phyloP scores from a whole-genome alignment of 1,140 invertebrate species.

The Coelopa frigida region DNA sequence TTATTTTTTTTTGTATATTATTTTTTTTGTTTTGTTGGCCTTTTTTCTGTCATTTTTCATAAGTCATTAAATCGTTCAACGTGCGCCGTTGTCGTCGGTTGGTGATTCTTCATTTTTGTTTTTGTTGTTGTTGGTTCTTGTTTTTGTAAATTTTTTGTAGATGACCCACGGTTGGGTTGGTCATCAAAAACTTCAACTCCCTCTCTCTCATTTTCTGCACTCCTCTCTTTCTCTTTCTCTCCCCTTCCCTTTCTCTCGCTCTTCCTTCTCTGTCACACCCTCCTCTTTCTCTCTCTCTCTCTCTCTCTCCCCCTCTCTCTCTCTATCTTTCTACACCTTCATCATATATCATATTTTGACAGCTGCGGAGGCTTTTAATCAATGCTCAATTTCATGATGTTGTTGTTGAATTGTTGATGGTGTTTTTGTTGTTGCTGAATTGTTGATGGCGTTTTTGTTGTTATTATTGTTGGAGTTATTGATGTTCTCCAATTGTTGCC shows the following conservation, averaged over 20 bases:
- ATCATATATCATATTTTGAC: conserved; percentile 39
- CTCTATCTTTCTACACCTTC: background rate
- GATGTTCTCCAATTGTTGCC: no score
- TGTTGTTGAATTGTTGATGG: no score
- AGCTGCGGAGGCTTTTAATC: conserved; percentile 41
- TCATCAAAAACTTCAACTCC: no score
- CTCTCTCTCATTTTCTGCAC: no score
- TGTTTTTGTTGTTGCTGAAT: conserved; percentile 1
- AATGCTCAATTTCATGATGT: conserved; percentile 43
- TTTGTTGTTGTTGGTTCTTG: conserved; percentile 12
- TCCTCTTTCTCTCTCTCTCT: background rate
- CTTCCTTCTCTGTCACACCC: background rate
- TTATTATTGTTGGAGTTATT: no score
- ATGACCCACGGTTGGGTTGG: no score
- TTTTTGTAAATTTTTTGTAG: no score
- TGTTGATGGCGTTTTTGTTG: no score
- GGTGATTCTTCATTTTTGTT: conserved; percentile 14
- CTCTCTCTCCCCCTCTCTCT: background rate
- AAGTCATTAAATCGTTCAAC: conserved; percentile 10
- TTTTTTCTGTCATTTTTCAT: conserved; percentile 11
- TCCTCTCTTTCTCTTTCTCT: no score
- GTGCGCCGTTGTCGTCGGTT: background rate
- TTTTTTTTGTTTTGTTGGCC: conserved; percentile 7
- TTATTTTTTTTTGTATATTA: conserved; percentile 4
- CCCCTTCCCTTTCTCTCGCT: background rate